These are phyloP conservation scores for Agelastica alni DNA, from an alignment of 2,888 invertebrate species.

Conservation along the genomic window DNA sequence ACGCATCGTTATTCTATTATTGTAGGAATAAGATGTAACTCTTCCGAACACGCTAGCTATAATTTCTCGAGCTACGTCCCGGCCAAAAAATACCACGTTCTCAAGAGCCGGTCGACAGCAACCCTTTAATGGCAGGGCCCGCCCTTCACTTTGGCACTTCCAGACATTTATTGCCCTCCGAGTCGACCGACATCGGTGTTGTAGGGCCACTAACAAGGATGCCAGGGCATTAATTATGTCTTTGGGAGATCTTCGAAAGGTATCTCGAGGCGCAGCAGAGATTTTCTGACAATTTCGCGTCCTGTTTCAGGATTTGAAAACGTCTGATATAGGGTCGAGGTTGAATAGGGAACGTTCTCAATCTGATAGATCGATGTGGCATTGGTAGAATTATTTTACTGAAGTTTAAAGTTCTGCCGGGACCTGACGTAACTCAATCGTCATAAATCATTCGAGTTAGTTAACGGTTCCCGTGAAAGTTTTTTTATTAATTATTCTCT, in stretches of 20 bases:
- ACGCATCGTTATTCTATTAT: background rate
- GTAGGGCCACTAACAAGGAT: conserved; percentile 30
- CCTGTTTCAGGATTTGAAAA: conserved; percentile 13
- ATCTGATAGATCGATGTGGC: conserved; percentile 11
- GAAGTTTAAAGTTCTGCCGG: background rate
- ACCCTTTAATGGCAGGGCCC: conserved; percentile 21
- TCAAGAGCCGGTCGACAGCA: conserved; percentile 4
- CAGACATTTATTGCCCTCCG: conserved; percentile 32
- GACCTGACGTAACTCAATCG: background rate
- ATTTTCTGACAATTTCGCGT: conserved; percentile 17
- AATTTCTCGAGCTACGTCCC: background rate
- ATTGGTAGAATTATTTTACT: conserved; percentile 4
- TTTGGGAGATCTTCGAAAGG: conserved; percentile 12
- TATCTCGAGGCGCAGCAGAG: conserved; percentile 9
- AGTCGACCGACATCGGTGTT: conserved; percentile 33
- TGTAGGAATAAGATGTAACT: background rate
- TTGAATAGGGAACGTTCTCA: conserved; percentile 9
- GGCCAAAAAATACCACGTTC: background rate
- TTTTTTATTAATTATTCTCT: too few relatives aligned
- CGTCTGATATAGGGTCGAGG: conserved; percentile 1
- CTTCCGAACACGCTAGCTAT: background rate
- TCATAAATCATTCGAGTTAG: too few relatives aligned
- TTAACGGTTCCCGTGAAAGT: too few relatives aligned
- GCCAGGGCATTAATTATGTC: conserved; percentile 31
- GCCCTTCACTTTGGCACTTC: conserved; percentile 31